These are phyloP conservation scores for Lysandra bellargus DNA, from an alignment of 2,888 invertebrate genomes.

Conservation along the genomic window DNA sequence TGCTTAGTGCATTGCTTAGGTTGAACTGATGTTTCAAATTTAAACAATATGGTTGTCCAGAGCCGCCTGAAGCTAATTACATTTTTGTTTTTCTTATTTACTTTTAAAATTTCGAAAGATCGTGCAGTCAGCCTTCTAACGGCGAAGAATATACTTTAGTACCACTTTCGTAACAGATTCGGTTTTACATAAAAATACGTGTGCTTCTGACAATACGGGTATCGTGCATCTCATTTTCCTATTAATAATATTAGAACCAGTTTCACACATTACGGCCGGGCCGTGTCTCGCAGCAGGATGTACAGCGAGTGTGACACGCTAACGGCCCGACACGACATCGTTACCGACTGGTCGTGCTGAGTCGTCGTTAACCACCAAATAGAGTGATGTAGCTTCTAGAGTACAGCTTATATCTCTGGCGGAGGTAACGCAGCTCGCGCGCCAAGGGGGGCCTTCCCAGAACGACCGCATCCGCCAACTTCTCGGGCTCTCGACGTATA, in stretches of 20 bases:
- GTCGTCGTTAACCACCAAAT: not conserved
- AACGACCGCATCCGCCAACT: slow-evolving; percentile 39
- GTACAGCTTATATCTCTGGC: slow-evolving; percentile 19
- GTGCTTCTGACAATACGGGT: not conserved
- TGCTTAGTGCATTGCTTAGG: not conserved
- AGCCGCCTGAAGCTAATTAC: not conserved
- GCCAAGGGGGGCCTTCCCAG: slow-evolving; percentile 43
- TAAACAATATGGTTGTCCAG: not conserved
- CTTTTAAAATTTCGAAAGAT: not conserved
- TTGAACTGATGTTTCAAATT: no score
- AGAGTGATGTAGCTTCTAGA: slow-evolving; percentile 17
- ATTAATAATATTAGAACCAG: slow-evolving; percentile 10
- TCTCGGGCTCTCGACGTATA: not conserved
- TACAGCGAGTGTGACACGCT: not conserved
- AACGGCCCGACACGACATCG: not conserved
- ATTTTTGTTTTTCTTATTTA: not conserved
- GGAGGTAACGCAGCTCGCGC: slow-evolving; percentile 38
- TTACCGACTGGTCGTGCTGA: not conserved
- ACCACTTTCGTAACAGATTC: not conserved
- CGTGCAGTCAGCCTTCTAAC: no score
- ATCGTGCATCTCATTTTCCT: not conserved
- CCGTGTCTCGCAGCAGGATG: slow-evolving; percentile 27
- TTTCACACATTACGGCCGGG: not conserved
- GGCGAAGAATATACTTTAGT: no score
- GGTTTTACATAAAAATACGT: not conserved